Percentiles rank a stretch among this genome's conserved stretches.
Conservation (phyloP, 2,113 vertebrate species). For the Callochromis pleurospilus region DNA sequence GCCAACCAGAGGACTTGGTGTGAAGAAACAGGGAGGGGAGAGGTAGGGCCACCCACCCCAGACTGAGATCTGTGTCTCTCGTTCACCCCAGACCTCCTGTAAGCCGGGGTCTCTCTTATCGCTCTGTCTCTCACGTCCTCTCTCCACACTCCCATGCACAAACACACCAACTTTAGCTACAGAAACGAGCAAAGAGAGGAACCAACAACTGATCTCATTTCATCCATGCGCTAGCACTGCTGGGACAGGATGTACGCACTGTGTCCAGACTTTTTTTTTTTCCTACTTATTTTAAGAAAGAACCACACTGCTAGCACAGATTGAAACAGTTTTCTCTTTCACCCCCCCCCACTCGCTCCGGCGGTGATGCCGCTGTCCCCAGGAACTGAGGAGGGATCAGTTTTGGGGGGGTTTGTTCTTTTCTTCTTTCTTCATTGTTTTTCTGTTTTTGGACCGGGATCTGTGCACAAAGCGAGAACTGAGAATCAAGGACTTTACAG, state of each 20-base stretch:
- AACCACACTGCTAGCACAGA: slow-evolving; percentile 57
- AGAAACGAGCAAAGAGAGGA: slow-evolving; percentile 44
- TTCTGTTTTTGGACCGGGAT: slow-evolving; percentile 51
- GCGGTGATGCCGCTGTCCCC: not conserved
- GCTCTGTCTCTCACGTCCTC: slow-evolving; percentile 32
- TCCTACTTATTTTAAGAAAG: slow-evolving; percentile 60
- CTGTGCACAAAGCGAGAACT: slow-evolving; percentile 68
- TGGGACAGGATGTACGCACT: slow-evolving; percentile 34
- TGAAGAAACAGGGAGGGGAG: slow-evolving; percentile 53
- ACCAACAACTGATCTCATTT: slow-evolving; percentile 78
- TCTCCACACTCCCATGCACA: slow-evolving; percentile 72
- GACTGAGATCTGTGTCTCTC: slow-evolving; percentile 25
- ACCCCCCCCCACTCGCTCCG: not conserved
- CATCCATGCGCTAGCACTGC: slow-evolving; percentile 61
- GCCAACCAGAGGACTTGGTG: slow-evolving; percentile 80
- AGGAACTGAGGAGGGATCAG: slow-evolving; percentile 40
- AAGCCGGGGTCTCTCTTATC: slow-evolving; percentile 17
- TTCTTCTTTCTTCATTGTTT: not conserved
- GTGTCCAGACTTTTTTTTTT: slow-evolving; percentile 10
- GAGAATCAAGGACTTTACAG: slow-evolving; percentile 49
- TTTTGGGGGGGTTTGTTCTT: not conserved
- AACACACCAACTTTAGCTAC: slow-evolving; percentile 42
- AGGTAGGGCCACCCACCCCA: not conserved
- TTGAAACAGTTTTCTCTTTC: not conserved
- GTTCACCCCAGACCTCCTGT: slow-evolving; percentile 8